Conservation (phyloP, 2,888 invertebrate species). For the Bugula neritina region DNA sequence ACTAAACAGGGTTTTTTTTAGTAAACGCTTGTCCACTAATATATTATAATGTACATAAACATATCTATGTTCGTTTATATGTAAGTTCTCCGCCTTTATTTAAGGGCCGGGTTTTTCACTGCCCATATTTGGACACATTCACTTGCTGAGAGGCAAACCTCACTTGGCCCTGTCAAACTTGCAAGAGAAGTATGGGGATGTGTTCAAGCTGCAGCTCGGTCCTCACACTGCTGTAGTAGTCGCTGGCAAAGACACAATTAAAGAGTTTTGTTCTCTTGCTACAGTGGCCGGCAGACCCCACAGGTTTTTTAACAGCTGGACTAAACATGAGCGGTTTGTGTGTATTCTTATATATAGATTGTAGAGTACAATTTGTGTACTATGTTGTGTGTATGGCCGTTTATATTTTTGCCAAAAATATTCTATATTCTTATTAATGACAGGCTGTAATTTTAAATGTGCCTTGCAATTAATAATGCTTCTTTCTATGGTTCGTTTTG, state of each 20-base stretch:
- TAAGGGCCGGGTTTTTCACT: not conserved
- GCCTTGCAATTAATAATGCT: no score
- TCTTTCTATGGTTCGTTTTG: no score
- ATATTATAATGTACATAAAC: no score
- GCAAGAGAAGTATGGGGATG: slow-evolving; percentile 16
- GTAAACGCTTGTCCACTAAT: no score
- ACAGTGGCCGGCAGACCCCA: not conserved
- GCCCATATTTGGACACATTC: slow-evolving; percentile 9
- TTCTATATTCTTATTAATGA: no score
- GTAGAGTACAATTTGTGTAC: not conserved
- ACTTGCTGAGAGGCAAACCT: not conserved
- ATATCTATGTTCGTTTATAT: no score
- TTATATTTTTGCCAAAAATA: no score
- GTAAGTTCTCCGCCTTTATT: no score
- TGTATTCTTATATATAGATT: not conserved
- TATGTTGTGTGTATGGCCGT: no score
- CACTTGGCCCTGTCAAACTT: not conserved
- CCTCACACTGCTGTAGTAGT: slow-evolving; percentile 7
- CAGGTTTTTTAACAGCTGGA: slow-evolving; percentile 25
- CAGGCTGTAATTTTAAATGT: no score
- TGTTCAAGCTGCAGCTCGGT: not conserved
- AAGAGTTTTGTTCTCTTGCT: not conserved
- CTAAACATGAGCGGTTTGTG: not conserved
- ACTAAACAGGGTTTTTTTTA: no score
- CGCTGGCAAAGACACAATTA: slow-evolving; percentile 1